Evolutionary conservation across 2,797 vertebrate genomes (phyloP).

Genomic region (Anisognathus igniventris): DNA sequence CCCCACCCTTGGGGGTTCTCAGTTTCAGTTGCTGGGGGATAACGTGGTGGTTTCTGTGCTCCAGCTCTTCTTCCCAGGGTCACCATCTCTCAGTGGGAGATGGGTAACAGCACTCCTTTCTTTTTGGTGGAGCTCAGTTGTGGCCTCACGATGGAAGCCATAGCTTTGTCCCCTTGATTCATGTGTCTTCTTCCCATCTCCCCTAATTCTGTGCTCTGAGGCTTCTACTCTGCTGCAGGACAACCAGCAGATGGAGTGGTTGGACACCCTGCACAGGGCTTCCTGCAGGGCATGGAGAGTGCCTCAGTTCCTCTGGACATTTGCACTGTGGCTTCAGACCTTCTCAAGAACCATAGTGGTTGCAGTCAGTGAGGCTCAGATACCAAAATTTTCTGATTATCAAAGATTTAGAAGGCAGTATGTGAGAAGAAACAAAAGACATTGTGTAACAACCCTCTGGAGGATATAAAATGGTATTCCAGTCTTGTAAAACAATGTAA

Average conservation of each 20-base stretch:
- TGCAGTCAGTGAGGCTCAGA: not conserved
- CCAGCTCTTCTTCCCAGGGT: not conserved
- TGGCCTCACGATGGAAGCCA: not conserved
- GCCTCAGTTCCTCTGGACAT: not conserved
- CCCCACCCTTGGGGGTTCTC: not conserved
- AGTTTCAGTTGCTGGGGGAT: not conserved
- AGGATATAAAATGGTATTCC: not conserved
- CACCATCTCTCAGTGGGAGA: not conserved
- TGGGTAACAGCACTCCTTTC: not conserved
- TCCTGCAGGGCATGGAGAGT: not conserved
- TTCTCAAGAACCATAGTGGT: not conserved
- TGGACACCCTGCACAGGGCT: not conserved
- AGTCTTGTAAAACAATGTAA: not conserved
- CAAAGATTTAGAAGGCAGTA: not conserved
- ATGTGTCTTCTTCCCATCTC: not conserved
- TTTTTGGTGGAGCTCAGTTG: not conserved
- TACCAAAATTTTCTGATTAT: not conserved
- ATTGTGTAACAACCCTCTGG: not conserved
- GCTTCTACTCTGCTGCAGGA: not conserved
- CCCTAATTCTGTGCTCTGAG: not conserved
- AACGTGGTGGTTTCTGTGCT: not conserved
- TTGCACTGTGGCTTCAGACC: not conserved
- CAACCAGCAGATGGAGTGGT: not conserved
- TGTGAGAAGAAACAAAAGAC: not conserved
- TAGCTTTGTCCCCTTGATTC: not conserved